Evolutionary conservation across 2,888 invertebrate species (phyloP).

Genomic region (Operophtera brumata): DNA sequence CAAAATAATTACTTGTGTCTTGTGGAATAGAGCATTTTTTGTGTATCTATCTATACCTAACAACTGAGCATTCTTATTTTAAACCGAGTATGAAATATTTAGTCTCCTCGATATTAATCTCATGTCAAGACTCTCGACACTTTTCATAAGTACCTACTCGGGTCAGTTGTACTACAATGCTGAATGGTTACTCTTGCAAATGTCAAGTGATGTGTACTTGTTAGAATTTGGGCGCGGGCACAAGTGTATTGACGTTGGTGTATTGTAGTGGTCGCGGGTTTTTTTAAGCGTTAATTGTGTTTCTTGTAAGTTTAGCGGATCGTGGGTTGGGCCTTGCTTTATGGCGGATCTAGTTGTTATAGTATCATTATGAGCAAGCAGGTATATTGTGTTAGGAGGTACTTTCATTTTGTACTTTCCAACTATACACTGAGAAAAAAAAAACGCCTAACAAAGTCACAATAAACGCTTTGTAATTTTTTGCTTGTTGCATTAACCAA

Average conservation of each 20-base stretch:
- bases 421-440: no score
- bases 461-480: no score
- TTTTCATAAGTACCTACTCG: constrained; percentile 25
- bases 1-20: no score
- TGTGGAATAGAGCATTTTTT: no score
- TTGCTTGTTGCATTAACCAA: no score
- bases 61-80: background rate
- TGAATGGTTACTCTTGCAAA: constrained; percentile 34
- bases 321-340: background rate
- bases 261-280: constrained; percentile 6
- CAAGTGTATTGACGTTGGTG: constrained; percentile 24
- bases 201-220: constrained; percentile 29
- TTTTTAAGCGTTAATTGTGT: constrained; percentile 16
- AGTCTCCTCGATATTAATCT: constrained; percentile 19
- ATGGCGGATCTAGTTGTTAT: constrained; percentile 2
- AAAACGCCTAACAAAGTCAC: no score
- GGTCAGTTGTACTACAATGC: constrained; percentile 29
- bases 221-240: constrained; percentile 27
- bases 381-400: no score
- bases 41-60: no score
- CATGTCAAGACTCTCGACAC: constrained; percentile 27
- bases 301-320: background rate
- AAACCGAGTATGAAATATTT: constrained; percentile 9
- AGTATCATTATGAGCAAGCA: no score
- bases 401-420: no score